Conservation (phyloP, 2,888 invertebrate genomes). For the Trissolcus japonicus region DNA sequence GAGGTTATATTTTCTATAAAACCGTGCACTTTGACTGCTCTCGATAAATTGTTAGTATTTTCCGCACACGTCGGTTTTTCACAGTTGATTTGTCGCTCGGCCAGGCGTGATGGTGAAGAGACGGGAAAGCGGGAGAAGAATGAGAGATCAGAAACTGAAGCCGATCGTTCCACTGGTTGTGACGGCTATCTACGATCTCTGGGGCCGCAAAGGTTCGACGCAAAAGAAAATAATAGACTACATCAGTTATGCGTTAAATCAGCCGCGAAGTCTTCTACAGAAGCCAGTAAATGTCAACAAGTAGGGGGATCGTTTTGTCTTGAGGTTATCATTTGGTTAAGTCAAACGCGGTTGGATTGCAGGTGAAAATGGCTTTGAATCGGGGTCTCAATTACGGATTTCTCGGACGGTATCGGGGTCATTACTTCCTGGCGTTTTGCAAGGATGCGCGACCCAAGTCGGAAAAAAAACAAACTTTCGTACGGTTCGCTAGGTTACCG, state of each 20-base stretch:
- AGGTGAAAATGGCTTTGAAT: slow-evolving; percentile 66
- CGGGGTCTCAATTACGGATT: slow-evolving; percentile 68
- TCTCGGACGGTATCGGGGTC: slow-evolving; percentile 64
- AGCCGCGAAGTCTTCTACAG: slow-evolving; percentile 63
- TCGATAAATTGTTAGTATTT: slow-evolving; percentile 49
- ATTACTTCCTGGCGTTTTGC: slow-evolving; percentile 66
- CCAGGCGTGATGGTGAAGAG: slow-evolving; percentile 58
- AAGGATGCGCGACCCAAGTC: slow-evolving; percentile 33
- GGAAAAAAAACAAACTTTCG: slow-evolving; percentile 63
- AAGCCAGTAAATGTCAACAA: slow-evolving; percentile 64
- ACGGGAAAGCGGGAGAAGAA: slow-evolving; percentile 36
- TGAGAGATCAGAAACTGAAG: background rate
- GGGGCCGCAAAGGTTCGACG: slow-evolving; percentile 67
- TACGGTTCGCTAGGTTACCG: slow-evolving; percentile 67
- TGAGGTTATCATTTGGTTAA: background rate
- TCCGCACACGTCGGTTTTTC: slow-evolving; percentile 21
- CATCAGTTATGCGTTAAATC: slow-evolving; percentile 64
- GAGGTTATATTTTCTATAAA: slow-evolving; percentile 24
- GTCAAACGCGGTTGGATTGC: slow-evolving; percentile 1
- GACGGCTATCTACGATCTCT: slow-evolving; percentile 68
- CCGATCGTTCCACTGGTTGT: slow-evolving; percentile 63
- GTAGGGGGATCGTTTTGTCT: background rate
- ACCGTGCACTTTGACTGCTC: slow-evolving; percentile 38
- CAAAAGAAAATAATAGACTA: slow-evolving; percentile 66
- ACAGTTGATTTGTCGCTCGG: slow-evolving; percentile 31